phyloP scores from a whole-genome alignment of 2,888 invertebrate genomes.

The Cephus pygmeus region DNA sequence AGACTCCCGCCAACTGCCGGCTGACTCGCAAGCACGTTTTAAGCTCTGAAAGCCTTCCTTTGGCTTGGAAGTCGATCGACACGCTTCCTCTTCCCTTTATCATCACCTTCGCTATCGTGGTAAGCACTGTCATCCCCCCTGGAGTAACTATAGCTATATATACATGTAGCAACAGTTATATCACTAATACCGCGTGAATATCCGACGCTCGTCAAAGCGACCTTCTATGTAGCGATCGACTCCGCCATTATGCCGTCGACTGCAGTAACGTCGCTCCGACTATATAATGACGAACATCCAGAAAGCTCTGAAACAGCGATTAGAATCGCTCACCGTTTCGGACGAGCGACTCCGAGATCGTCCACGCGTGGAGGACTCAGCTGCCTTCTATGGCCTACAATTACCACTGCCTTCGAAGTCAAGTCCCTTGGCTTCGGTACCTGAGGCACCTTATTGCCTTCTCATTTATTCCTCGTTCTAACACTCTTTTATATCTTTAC shows the following conservation, averaged over 20 bases:
- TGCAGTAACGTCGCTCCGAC: neutral
- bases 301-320: slow-evolving; percentile 35
- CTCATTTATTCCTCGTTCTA: slow-evolving; percentile 21
- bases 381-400: slow-evolving; percentile 45
- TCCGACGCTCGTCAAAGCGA: neutral
- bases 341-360: slow-evolving; percentile 47
- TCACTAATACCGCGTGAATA: neutral
- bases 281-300: neutral
- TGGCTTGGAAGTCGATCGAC: neutral
- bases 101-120: neutral
- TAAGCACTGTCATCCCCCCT: neutral
- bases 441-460: slow-evolving; percentile 16
- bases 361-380: slow-evolving; percentile 54
- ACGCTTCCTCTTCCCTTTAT: slow-evolving; percentile 2
- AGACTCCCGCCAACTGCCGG: neutral
- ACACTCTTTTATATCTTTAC: slow-evolving; percentile 16
- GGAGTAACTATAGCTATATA: neutral
- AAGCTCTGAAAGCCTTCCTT: slow-evolving; percentile 50
- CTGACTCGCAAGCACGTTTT: slow-evolving; percentile 39
- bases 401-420: slow-evolving; percentile 43
- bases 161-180: neutral
- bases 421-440: slow-evolving; percentile 19
- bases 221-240: neutral
- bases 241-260: neutral
- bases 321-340: slow-evolving; percentile 51